phyloP scores from a whole-genome alignment of 1,140 invertebrate genomes.

The Pachyrhynchus sulphureomaculatus region DNA sequence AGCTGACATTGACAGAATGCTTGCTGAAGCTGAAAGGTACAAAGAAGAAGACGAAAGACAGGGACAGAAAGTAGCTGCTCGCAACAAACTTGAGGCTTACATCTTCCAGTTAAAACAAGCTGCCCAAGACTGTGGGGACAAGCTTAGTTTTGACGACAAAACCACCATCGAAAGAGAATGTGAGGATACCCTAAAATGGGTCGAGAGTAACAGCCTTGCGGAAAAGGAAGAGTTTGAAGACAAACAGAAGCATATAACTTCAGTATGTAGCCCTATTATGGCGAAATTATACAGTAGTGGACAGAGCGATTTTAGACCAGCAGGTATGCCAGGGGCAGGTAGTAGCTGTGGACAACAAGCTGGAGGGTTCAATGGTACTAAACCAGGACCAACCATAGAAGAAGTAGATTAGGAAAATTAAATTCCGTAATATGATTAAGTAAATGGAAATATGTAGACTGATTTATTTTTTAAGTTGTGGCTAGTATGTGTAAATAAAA shows the following conservation, averaged over 20 bases:
- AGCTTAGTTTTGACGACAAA: too few relatives aligned
- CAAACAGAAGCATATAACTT: constrained; percentile 49
- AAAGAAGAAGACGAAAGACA: too few relatives aligned
- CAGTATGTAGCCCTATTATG: constrained; percentile 52
- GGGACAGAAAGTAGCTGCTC: too few relatives aligned
- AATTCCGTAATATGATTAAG: too few relatives aligned
- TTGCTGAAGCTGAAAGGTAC: too few relatives aligned
- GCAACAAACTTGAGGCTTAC: too few relatives aligned
- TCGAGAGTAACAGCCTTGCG: constrained; percentile 69
- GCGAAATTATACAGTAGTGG: constrained; percentile 49
- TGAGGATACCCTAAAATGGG: constrained; percentile 63
- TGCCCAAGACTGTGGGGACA: too few relatives aligned
- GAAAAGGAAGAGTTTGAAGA: constrained; percentile 4
- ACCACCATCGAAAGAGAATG: constrained; percentile 58
- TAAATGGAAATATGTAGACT: constrained; percentile 19
- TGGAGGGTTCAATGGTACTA: constrained; percentile 33
- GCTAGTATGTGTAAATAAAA: too few relatives aligned
- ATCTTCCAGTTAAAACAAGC: too few relatives aligned
- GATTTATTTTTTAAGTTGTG: too few relatives aligned
- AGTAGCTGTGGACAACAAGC: constrained; percentile 50
- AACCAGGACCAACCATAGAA: constrained; percentile 63
- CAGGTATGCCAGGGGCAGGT: background rate
- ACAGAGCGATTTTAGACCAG: constrained; percentile 31
- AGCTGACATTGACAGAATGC: too few relatives aligned
- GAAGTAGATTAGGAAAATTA: constrained; percentile 63